A percentile compares a stretch with the other conserved stretches of the same genome.
Conservation (phyloP, 2,113 vertebrate species). For the Myiopsitta monachus region DNA sequence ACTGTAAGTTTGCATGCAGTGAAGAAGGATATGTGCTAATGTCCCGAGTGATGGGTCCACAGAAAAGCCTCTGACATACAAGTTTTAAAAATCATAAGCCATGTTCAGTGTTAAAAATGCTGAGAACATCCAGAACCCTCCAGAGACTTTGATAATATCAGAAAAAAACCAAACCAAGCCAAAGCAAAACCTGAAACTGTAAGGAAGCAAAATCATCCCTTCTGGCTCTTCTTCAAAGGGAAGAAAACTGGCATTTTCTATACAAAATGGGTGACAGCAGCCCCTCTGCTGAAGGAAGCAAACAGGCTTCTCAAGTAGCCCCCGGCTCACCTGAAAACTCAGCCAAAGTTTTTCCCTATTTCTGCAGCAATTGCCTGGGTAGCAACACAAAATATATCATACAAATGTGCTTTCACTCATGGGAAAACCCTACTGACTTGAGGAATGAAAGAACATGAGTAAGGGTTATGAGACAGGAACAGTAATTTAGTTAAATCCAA, state of each 20-base stretch:
- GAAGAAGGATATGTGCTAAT: neutral
- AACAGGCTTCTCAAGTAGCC: neutral
- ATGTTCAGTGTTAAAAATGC: neutral
- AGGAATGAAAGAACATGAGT: neutral
- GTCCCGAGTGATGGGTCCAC: neutral
- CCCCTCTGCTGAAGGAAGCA: neutral
- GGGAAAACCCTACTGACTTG: neutral
- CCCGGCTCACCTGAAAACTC: neutral
- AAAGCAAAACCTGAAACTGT: neutral
- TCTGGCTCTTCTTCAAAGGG: constrained; percentile 19
- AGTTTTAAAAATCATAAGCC: neutral
- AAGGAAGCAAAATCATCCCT: constrained; percentile 5
- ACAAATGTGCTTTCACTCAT: neutral
- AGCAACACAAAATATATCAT: neutral
- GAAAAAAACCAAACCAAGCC: neutral
- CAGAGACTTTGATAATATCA: neutral
- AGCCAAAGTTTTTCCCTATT: neutral
- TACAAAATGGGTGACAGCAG: neutral
- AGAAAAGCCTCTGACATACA: neutral
- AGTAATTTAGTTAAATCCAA: constrained; percentile 5
- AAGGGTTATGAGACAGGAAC: neutral
- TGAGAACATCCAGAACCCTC: neutral
- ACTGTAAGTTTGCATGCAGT: neutral
- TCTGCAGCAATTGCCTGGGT: neutral
- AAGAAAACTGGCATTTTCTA: neutral